Evolutionary conservation across 1,140 invertebrate species (phyloP).

Genomic region (Galendromus occidentalis): DNA sequence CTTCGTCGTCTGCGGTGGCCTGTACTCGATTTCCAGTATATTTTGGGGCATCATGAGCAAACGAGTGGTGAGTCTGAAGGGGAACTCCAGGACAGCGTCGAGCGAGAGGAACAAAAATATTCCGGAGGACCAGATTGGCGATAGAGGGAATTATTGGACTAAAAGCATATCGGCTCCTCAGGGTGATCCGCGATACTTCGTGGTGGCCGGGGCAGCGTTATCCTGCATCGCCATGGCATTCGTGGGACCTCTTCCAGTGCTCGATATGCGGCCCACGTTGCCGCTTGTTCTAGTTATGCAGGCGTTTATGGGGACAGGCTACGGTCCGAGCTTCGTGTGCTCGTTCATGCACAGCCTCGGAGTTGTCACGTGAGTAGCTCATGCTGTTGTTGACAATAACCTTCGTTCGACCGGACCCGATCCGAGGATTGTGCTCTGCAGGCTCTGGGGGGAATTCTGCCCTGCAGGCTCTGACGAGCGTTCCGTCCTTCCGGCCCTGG

Average conservation of each 20-base stretch:
- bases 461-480: no score
- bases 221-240: background rate
- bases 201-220: background rate
- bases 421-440: no score
- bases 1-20: background rate
- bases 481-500: no score
- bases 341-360: constrained; percentile 8
- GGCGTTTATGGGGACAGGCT: constrained; percentile 3
- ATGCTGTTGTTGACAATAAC: no score
- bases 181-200: background rate
- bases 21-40: background rate
- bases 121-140: no score
- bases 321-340: background rate
- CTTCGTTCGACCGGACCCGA: no score
- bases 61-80: background rate
- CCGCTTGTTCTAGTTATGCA: constrained; percentile 1
- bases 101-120: no score
- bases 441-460: no score
- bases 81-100: no score
- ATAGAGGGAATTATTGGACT: no score
- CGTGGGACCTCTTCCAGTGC: background rate
- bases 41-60: constrained; percentile 8
- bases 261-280: background rate
- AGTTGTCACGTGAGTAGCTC: background rate
- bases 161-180: background rate